Evolutionary conservation across 2,797 vertebrate genomes (phyloP).

Genomic region (Urocyon cinereoargenteus): DNA sequence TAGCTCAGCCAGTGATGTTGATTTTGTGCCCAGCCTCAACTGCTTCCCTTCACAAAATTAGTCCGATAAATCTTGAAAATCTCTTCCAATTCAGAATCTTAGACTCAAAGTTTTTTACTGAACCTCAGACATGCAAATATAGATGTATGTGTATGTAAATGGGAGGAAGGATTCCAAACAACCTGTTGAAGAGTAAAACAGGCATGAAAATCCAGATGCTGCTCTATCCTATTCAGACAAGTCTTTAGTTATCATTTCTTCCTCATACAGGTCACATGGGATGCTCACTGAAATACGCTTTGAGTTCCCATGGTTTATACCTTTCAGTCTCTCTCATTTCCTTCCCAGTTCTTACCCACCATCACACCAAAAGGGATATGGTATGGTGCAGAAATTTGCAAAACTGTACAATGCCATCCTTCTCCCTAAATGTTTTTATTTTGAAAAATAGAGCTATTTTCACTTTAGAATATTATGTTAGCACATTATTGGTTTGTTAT

Average conservation of each 20-base stretch:
- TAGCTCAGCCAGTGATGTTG: background rate
- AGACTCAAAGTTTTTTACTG: background rate
- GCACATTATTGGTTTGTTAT: background rate
- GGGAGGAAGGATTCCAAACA: background rate
- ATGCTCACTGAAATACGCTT: background rate
- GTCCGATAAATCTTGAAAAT: conserved; percentile 38
- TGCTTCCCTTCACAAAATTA: background rate
- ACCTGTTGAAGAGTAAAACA: background rate
- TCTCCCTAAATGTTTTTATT: background rate
- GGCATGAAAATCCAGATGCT: background rate
- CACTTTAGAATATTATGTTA: conserved; percentile 1
- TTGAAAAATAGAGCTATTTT: conserved; percentile 53
- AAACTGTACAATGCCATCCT: background rate
- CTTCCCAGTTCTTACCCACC: background rate
- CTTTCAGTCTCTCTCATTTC: background rate
- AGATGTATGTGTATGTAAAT: background rate
- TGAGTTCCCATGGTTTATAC: background rate
- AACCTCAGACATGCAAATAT: background rate
- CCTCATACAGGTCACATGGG: background rate
- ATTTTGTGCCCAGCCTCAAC: background rate
- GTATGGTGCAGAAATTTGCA: background rate
- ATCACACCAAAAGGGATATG: background rate
- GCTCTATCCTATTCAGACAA: background rate
- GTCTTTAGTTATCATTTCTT: background rate
- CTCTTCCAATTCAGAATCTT: background rate